Percentiles rank a stretch among this genome's conserved stretches.
Evolutionary conservation across 2,888 invertebrate species (phyloP).

Genomic region (Coelopa pilipes): DNA sequence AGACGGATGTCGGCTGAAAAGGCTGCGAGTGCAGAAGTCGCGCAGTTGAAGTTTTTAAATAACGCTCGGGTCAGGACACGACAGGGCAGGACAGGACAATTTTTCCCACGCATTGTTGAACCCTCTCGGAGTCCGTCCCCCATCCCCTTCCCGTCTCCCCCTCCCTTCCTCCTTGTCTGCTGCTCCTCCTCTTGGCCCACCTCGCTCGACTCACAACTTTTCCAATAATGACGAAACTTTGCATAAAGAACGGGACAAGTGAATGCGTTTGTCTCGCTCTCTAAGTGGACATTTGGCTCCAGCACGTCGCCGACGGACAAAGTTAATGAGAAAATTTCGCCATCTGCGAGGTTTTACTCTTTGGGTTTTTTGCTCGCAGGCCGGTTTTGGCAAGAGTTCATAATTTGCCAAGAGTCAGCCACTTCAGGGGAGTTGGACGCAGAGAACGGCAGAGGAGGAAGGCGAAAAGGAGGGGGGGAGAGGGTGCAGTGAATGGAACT

Average conservation of each 20-base stretch:
- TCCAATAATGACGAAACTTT: conserved; percentile 29
- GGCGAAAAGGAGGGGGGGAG: too few relatives aligned
- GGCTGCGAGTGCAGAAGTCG: conserved; percentile 20
- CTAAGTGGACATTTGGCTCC: conserved; percentile 25
- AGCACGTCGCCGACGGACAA: not conserved
- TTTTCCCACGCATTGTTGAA: not conserved
- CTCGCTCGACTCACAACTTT: conserved; percentile 18
- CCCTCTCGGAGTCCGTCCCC: too few relatives aligned
- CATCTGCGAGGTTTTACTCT: not conserved
- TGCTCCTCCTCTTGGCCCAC: not conserved
- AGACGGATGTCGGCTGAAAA: too few relatives aligned
- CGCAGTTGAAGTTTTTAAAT: conserved; percentile 22
- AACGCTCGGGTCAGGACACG: not conserved
- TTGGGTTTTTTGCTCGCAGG: not conserved
- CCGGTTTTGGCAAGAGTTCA: not conserved
- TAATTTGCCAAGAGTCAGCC: not conserved
- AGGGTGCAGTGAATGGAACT: too few relatives aligned
- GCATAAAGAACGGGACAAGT: conserved; percentile 5
- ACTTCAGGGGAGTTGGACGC: not conserved
- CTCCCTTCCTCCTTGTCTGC: too few relatives aligned
- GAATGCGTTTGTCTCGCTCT: not conserved
- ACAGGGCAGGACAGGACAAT: not conserved
- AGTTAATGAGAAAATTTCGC: conserved; percentile 29
- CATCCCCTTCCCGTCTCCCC: not conserved
- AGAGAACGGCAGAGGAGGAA: not conserved